Evolutionary conservation across 1,140 invertebrate genomes (phyloP), one percentile per base, ranked within the genome.

Genomic region (Nasonia vitripennis): DNA sequence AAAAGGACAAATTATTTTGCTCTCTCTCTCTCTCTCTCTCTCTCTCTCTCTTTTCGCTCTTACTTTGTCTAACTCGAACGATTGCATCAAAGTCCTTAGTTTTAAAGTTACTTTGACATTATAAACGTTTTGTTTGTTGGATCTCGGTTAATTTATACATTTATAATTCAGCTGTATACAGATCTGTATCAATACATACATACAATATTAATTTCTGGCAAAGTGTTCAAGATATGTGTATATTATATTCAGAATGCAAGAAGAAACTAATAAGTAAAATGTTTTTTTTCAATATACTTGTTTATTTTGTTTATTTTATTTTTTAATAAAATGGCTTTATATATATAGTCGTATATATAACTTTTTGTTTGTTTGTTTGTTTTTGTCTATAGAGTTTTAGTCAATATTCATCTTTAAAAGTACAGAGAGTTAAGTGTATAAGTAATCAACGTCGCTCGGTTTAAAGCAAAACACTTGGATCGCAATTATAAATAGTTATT

Each of bases 321-420:
- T 12, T 67, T 80, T 55, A 85, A 74, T 85, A 85, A 85, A 85
- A 74, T 85, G 23, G 17, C 55, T 34, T 31, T 71, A 71, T 71
- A 34, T 71, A 34, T 71, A 34, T 78, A 51, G 2, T 6, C 11
- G 17, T 78, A 45, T 45, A 12, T 78, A 31, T 78, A 31, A 51
- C 51, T 45, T 41, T 75, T 41, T 45, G n/a, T 73, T 75, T 37
- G 14, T 51, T 51, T 51, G 2, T 51, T 51, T 12, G 2, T 62
- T 62, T 62, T 62, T 5, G 1, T 62, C 14, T 74, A 80, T 27
- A 31, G 9, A 27, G 27, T 27, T 62, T 62, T 78, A 62, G 14
- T 20, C 20, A 83, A 68, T 34, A n/a, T 78, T 80, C n/a, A 67
- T 62, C 78, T 81, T 80, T 85, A 85, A 70, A 85, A 77, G 77